Base-by-base conservation (phyloP, 2,888 invertebrate genomes). In the Microplitis deprimator region DNA sequence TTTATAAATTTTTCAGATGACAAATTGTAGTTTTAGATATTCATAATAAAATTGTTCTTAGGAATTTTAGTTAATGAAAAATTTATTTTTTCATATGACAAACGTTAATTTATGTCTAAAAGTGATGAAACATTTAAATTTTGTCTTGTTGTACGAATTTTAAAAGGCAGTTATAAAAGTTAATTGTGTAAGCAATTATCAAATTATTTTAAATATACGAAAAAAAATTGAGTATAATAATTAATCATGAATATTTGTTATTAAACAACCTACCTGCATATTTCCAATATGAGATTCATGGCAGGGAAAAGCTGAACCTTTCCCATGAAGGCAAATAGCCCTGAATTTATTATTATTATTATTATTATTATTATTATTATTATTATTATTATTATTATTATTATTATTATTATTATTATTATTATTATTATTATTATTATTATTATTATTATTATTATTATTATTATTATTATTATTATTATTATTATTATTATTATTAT, bases 261-360 rank as follows among this genome's bases (percentile, higher is more conserved):
- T 39, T 38, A 74, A 75, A 71, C n/a, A 80, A 84, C 87, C 80
- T 80, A 88, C 89, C 88, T 88, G 88, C 89, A 88, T 88, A 83
- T 85, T 85, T 85, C 84, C 80, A 78, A 74, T 80, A 84, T 40
- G 74, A 77, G 81, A 85, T 82, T 84, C 88, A 88, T 88, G 86
- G 86, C 85, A 71, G 29, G 4, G 69, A 76, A 39, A 38, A 76
- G 29, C 62, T 20, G n/a, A 17, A 65, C 29, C 20, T 50, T 64
- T 50, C 40, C 73, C 73, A 73, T 73, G 41, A 41, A 65, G 40
- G 65, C 65, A 73, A 29, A 41, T 41, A 65, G 65, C 38, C 65
- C 13, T 13, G 65, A 65, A 38, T 29, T 13, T 29, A 8, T 62
- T 17, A 62, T 62, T 62, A 13, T 20, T 20, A 20, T 20, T 20